Evolutionary conservation across 2,888 invertebrate genomes (phyloP).

Genomic region (Heliothis peltigera): DNA sequence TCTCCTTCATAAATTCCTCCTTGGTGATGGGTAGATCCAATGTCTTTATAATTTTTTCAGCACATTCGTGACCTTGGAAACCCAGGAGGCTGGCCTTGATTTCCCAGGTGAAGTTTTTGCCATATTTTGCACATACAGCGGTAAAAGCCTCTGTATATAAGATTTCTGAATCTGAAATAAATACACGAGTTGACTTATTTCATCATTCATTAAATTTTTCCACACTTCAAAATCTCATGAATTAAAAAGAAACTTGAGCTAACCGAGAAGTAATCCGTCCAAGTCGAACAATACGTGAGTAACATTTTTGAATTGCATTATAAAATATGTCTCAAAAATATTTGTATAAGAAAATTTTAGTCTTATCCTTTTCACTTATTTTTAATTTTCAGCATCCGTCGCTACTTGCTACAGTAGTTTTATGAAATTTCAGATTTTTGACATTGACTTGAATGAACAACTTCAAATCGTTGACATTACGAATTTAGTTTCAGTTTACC

Average conservation of each 20-base stretch:
- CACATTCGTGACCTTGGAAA: conserved; percentile 91
- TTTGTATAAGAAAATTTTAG: conserved; percentile 27
- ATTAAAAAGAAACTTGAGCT: conserved; percentile 43
- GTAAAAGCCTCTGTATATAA: conserved; percentile 93
- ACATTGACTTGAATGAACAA: conserved; percentile 4
- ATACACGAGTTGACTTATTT: conserved; percentile 3
- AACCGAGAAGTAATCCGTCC: conserved; percentile 90
- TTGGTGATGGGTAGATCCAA: conserved; percentile 91
- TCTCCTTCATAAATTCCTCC: conserved; percentile 91
- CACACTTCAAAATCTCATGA: conserved; percentile 7
- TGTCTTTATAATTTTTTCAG: conserved; percentile 89
- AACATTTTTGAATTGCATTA: conserved; percentile 82
- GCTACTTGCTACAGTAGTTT: conserved; percentile 27
- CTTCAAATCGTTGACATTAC: too few species aligned
- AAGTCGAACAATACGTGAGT: conserved; percentile 91
- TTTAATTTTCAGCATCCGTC: conserved; percentile 8
- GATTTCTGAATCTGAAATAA: conserved; percentile 93
- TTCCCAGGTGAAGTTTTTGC: conserved; percentile 94
- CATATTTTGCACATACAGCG: conserved; percentile 91
- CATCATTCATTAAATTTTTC: background rate
- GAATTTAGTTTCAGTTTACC: too few species aligned
- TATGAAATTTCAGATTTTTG: conserved; percentile 21
- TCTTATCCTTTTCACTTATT: conserved; percentile 42
- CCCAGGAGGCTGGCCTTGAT: conserved; percentile 93
- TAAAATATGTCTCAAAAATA: conserved; percentile 41